Conservation (phyloP, 2,113 vertebrate species). For the Sclerurus mexicanus region DNA sequence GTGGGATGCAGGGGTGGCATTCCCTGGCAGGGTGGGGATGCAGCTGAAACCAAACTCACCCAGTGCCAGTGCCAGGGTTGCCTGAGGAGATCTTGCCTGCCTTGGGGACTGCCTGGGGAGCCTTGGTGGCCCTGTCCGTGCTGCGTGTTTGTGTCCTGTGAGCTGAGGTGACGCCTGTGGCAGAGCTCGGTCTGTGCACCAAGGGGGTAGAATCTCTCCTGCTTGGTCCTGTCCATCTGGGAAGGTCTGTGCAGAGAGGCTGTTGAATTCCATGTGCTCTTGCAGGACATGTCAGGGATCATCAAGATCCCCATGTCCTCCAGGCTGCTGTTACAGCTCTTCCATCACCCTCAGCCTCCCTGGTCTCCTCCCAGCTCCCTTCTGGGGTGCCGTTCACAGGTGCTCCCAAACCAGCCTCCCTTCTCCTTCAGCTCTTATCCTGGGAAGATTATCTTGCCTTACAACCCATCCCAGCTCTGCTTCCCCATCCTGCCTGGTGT, state of each 20-base stretch:
- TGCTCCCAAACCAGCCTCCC: fast-evolving
- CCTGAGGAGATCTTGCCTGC: fast-evolving
- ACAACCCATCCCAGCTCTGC: neutral
- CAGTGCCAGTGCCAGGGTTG: fast-evolving
- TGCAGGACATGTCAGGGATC: neutral
- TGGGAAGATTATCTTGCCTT: neutral
- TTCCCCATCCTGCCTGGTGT: neutral
- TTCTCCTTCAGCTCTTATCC: neutral
- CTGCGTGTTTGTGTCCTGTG: fast-evolving
- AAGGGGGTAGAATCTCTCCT: neutral
- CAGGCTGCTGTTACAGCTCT: neutral
- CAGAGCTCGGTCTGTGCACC: fast-evolving
- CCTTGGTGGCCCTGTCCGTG: neutral
- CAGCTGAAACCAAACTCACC: neutral
- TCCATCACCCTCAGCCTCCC: neutral
- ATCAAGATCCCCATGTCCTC: neutral
- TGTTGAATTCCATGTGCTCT: fast-evolving
- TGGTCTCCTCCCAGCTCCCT: fast-evolving
- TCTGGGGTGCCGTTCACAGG: fast-evolving
- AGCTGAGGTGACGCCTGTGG: neutral
- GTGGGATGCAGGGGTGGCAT: fast-evolving
- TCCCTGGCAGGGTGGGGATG: neutral
- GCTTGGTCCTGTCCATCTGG: neutral
- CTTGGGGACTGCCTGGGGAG: neutral
- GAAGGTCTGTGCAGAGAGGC: neutral